Percentiles rank a stretch among this genome's conserved stretches.
Conservation (phyloP, 2,888 invertebrate species). For the Argynnis bischoffii region DNA sequence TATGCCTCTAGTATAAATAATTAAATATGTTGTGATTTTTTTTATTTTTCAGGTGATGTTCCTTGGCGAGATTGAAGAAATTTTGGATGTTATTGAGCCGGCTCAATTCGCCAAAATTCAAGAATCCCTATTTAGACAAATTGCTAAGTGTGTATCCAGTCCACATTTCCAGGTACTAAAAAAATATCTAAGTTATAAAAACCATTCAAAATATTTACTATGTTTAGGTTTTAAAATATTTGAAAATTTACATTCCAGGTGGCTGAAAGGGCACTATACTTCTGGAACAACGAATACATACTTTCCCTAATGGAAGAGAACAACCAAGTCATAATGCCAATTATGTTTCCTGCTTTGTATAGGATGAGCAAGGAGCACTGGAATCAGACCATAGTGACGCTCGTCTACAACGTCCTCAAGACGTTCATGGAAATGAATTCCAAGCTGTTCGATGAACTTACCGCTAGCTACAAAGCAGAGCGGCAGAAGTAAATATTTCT, state of each 20-base stretch:
- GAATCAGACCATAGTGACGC: slow-evolving; percentile 99
- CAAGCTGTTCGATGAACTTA: slow-evolving; percentile 99
- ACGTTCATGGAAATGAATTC: slow-evolving; percentile 99
- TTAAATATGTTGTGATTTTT: no score
- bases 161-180: slow-evolving; percentile 97
- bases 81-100: slow-evolving; percentile 99
- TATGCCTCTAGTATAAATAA: no score
- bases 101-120: slow-evolving; percentile 99
- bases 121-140: slow-evolving; percentile 98
- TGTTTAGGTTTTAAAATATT: neutral
- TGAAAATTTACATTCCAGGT: slow-evolving; percentile 83
- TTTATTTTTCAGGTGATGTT: slow-evolving; percentile 93
- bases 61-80: slow-evolving; percentile 99
- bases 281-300: slow-evolving; percentile 99
- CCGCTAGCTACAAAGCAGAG: slow-evolving; percentile 99
- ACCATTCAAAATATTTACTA: neutral
- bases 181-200: neutral
- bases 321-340: slow-evolving; percentile 98
- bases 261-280: slow-evolving; percentile 98
- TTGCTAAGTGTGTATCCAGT: slow-evolving; percentile 99
- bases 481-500: slow-evolving; percentile 94
- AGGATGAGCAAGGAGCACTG: slow-evolving; percentile 99
- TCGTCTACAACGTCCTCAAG: slow-evolving; percentile 99
- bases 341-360: slow-evolving; percentile 99
- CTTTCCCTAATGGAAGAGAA: slow-evolving; percentile 99